These are phyloP conservation scores for Trichonephila clavata DNA, from an alignment of 1,140 invertebrate species.

Conservation along the genomic window DNA sequence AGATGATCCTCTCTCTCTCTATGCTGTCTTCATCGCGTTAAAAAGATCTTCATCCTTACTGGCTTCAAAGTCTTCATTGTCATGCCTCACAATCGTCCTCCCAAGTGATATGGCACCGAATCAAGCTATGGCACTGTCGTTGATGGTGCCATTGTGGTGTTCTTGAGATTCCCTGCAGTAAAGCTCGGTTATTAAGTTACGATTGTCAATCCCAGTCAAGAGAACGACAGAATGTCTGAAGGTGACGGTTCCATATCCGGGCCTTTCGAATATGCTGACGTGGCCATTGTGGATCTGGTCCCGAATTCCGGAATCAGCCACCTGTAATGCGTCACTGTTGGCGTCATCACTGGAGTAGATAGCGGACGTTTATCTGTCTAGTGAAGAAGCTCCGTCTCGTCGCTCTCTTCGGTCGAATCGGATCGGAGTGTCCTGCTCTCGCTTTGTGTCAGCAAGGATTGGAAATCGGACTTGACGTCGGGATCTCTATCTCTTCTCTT, in stretches of 20 bases:
- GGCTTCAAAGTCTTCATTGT: background rate
- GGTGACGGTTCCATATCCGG: constrained; percentile 94
- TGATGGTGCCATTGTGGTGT: background rate
- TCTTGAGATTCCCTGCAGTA: background rate
- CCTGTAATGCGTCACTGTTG: constrained; percentile 52
- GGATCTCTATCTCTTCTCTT: constrained; percentile 1
- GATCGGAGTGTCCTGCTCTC: background rate
- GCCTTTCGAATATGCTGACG: constrained; percentile 90
- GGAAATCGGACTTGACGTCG: background rate
- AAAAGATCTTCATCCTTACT: background rate
- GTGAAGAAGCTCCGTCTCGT: background rate
- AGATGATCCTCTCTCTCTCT: background rate
- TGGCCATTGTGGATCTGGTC: constrained; percentile 72
- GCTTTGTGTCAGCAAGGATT: background rate
- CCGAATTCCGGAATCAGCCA: constrained; percentile 77
- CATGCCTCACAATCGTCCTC: constrained; percentile 75
- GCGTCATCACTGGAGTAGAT: constrained; percentile 56
- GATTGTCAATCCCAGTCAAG: constrained; percentile 25
- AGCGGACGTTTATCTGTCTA: background rate
- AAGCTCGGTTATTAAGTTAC: background rate
- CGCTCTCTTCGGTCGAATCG: constrained; percentile 1
- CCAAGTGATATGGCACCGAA: constrained; percentile 82
- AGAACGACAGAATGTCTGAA: constrained; percentile 83
- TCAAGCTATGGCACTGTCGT: constrained; percentile 87
- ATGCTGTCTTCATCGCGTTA: background rate